Percentiles rank a stretch among this genome's conserved stretches.
Conservation (phyloP, 1,140 invertebrate genomes). For the Anastrepha ludens region DNA sequence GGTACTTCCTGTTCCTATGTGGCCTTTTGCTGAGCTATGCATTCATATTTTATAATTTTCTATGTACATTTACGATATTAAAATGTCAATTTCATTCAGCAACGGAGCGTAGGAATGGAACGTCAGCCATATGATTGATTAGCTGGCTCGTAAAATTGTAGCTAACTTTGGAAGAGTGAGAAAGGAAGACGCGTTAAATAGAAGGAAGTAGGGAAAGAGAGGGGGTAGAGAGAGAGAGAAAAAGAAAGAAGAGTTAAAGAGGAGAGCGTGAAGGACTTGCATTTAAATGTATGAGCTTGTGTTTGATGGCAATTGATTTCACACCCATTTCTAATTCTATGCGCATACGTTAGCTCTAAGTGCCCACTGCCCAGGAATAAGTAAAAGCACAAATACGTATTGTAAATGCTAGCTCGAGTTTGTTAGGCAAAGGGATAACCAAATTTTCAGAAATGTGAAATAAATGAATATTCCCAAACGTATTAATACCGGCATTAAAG, state of each 20-base stretch:
- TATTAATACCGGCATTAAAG: too few relatives aligned
- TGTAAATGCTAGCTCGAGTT: not conserved
- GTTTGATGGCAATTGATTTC: not conserved
- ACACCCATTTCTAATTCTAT: not conserved
- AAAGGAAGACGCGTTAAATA: not conserved
- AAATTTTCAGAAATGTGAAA: too few relatives aligned
- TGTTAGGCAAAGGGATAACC: not conserved
- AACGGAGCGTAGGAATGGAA: not conserved
- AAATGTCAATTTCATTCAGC: conserved; percentile 32
- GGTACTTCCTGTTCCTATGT: conserved; percentile 5
- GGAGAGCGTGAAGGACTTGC: not conserved
- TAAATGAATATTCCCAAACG: too few relatives aligned
- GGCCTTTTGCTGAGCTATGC: not conserved
- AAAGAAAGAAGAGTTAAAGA: not conserved
- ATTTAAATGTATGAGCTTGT: not conserved
- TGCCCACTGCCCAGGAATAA: not conserved
- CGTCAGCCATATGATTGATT: conserved; percentile 30
- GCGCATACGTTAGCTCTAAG: not conserved
- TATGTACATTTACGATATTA: conserved; percentile 28
- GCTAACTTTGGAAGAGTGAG: not conserved
- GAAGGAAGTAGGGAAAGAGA: not conserved
- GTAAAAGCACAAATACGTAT: not conserved
- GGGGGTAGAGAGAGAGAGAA: not conserved
- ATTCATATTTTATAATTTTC: conserved; percentile 45
- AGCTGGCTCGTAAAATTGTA: not conserved